These are phyloP conservation scores for Tribolium castaneum DNA, from an alignment of 1,140 invertebrate genomes.

Conservation along the genomic window DNA sequence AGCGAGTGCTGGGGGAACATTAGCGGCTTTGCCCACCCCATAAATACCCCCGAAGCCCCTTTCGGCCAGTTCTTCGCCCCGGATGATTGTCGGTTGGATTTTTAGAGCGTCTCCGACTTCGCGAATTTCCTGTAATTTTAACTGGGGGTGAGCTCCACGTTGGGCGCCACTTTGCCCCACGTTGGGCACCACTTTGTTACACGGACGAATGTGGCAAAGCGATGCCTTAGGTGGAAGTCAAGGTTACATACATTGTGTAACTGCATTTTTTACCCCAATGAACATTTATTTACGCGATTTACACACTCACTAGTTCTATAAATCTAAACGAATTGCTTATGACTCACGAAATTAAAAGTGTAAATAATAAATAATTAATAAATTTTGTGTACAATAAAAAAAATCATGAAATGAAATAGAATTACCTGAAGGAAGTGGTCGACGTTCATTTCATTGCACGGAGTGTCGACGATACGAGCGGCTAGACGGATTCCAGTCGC, in stretches of 20 bases:
- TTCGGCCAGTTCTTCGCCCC: conserved; percentile 78
- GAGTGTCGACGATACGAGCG: conserved; percentile 85
- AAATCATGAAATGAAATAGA: conserved; percentile 3
- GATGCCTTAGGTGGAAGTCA: no score
- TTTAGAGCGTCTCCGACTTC: conserved; percentile 73
- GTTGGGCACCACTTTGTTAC: no score
- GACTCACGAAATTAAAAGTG: no score
- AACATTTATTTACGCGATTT: no score
- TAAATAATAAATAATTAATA: no score
- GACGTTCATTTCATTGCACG: conserved; percentile 88
- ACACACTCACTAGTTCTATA: no score
- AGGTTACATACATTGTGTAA: no score
- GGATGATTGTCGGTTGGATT: conserved; percentile 76
- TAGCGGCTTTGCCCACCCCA: conserved; percentile 86
- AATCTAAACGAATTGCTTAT: no score
- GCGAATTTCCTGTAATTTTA: conserved; percentile 73
- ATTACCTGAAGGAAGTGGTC: conserved; percentile 81
- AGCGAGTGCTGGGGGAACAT: conserved; percentile 81
- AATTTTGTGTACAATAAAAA: no score
- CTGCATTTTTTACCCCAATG: no score
- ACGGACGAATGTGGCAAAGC: no score
- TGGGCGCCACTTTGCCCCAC: no score
- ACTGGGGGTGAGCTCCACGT: neutral
- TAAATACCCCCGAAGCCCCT: conserved; percentile 88
- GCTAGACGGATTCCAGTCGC: conserved; percentile 76